Conservation (phyloP, 2,888 invertebrate genomes). For the Aspidapion aeneum region DNA sequence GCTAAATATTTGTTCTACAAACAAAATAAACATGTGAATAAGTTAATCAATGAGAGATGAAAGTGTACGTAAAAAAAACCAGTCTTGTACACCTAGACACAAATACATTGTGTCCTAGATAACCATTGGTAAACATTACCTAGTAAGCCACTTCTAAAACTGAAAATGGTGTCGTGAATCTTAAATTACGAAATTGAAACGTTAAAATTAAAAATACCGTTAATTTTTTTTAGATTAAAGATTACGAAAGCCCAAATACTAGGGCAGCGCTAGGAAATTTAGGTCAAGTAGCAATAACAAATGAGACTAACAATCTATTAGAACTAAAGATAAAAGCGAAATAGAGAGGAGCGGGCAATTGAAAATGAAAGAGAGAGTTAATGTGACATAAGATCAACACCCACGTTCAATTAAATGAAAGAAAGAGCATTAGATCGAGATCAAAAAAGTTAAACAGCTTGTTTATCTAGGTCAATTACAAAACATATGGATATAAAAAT, state of each 20-base stretch:
- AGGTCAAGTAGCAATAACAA: background rate
- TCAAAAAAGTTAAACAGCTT: background rate
- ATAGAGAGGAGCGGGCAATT: background rate
- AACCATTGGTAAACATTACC: constrained; percentile 10
- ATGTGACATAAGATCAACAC: background rate
- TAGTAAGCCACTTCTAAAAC: constrained; percentile 12
- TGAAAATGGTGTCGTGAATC: constrained; percentile 10
- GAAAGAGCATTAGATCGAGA: background rate
- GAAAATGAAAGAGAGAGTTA: background rate
- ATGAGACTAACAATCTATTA: background rate
- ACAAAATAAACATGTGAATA: too few relatives aligned
- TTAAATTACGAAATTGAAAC: constrained; percentile 4
- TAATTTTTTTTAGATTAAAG: background rate
- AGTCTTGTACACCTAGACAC: constrained; percentile 13
- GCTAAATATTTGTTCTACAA: too few relatives aligned
- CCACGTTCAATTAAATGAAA: background rate
- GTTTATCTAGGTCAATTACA: background rate
- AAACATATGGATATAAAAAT: too few relatives aligned
- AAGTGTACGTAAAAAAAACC: constrained; percentile 10
- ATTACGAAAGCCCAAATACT: too few relatives aligned
- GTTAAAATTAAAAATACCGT: background rate
- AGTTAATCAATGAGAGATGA: constrained; percentile 3
- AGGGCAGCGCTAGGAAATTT: background rate
- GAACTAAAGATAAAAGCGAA: background rate
- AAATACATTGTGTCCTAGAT: constrained; percentile 7